phyloP scores from a whole-genome alignment of 2,888 invertebrate species.

The Tuta absoluta region DNA sequence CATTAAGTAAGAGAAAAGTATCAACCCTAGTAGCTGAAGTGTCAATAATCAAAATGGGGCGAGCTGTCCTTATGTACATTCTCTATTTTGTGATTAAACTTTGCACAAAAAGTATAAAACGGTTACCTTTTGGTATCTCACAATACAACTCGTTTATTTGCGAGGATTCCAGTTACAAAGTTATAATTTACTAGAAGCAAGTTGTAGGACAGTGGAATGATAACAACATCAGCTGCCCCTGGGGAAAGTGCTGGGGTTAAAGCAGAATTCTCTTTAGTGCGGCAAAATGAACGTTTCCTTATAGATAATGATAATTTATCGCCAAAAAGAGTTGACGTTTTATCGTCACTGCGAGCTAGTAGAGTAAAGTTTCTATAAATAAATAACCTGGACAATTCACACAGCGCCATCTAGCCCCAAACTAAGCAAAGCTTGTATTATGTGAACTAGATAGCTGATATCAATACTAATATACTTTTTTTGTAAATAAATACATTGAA shows the following conservation, averaged over 20 bases:
- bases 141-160: constrained; percentile 23
- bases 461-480: too few species aligned
- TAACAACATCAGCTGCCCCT: constrained; percentile 56
- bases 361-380: too few species aligned
- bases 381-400: too few species aligned
- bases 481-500: too few species aligned
- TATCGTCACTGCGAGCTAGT: constrained; percentile 45
- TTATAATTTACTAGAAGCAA: constrained; percentile 43
- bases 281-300: constrained; percentile 49
- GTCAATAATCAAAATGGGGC: too few species aligned
- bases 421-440: too few species aligned
- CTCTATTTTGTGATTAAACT: background rate
- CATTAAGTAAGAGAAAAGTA: too few species aligned
- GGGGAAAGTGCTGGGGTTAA: constrained; percentile 40
- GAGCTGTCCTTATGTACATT: too few species aligned
- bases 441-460: too few species aligned
- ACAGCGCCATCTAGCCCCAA: too few species aligned
- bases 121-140: constrained; percentile 1
- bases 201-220: constrained; percentile 52
- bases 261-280: constrained; percentile 46
- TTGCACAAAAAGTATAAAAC: background rate
- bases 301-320: constrained; percentile 54
- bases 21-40: too few species aligned
- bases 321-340: constrained; percentile 38
- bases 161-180: constrained; percentile 42